phyloP scores from a whole-genome alignment of 2,113 vertebrate species.

The Casuarius casuarius region DNA sequence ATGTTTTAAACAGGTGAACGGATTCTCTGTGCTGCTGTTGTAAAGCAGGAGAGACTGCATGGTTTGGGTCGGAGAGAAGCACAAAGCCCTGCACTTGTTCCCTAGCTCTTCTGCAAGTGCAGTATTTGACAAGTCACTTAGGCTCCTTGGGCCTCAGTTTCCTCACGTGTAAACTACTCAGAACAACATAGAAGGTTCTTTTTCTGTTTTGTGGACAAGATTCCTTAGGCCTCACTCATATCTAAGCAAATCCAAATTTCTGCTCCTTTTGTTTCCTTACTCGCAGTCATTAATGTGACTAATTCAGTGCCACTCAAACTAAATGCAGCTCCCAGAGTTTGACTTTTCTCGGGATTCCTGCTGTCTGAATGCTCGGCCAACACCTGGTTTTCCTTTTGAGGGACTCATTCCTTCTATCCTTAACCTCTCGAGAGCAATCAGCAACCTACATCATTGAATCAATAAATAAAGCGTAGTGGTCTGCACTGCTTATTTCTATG shows the following conservation, averaged over 20 bases:
- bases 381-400: not conserved
- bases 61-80: accelerated
- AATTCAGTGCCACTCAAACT: not conserved
- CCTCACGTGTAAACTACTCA: not conserved
- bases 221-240: not conserved
- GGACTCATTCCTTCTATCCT: not conserved
- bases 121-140: not conserved
- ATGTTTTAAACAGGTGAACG: not conserved
- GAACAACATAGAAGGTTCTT: not conserved
- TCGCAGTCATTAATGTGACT: not conserved
- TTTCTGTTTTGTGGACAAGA: not conserved
- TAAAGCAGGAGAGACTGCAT: not conserved
- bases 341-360: not conserved
- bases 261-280: not conserved
- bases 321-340: not conserved
- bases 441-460: not conserved
- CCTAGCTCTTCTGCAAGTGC: not conserved
- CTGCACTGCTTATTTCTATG: not conserved
- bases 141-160: not conserved
- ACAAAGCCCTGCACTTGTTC: not conserved
- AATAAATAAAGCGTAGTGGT: not conserved
- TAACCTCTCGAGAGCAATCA: not conserved
- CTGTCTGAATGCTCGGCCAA: not conserved
- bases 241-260: not conserved
- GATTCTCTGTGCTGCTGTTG: not conserved